These are phyloP conservation scores for Plemyria rubiginata DNA, from an alignment of 2,888 invertebrate genomes.

Conservation along the genomic window DNA sequence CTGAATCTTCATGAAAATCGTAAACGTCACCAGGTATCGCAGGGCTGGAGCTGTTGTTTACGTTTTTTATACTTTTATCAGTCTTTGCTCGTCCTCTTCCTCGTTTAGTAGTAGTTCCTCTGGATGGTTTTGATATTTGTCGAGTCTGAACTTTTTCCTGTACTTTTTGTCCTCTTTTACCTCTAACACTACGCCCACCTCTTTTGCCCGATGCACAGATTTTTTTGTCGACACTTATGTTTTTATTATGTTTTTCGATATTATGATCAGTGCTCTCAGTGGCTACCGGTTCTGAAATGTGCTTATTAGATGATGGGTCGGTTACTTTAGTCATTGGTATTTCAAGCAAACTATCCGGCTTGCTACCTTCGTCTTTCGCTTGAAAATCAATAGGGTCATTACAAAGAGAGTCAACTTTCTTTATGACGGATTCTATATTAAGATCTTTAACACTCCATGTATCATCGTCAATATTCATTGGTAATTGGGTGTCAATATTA, in stretches of 20 bases:
- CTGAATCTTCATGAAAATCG: constrained; percentile 95
- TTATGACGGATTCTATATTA: constrained; percentile 92
- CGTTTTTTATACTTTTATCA: constrained; percentile 80
- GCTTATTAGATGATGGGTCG: constrained; percentile 22
- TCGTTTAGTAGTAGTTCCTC: constrained; percentile 72
- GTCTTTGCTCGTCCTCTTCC: constrained; percentile 81
- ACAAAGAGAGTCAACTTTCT: constrained; percentile 90
- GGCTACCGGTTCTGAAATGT: constrained; percentile 27
- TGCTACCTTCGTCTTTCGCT: constrained; percentile 38
- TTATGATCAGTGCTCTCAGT: constrained; percentile 43
- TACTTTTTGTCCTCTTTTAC: constrained; percentile 72
- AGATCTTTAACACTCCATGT: constrained; percentile 92
- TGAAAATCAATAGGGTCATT: constrained; percentile 64
- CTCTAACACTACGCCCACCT: constrained; percentile 72
- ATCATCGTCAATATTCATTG: constrained; percentile 87
- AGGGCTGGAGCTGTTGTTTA: constrained; percentile 78
- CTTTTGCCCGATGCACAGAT: constrained; percentile 56
- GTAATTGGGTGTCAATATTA: constrained; percentile 58
- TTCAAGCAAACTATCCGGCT: constrained; percentile 30
- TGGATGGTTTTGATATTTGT: constrained; percentile 72
- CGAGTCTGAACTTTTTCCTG: constrained; percentile 76
- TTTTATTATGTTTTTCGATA: constrained; percentile 44
- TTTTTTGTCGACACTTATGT: constrained; percentile 50
- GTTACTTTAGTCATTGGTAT: constrained; percentile 19
- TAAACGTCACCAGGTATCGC: constrained; percentile 91